phyloP scores from a whole-genome alignment of 2,113 vertebrate genomes.

The Oryzias celebensis region DNA sequence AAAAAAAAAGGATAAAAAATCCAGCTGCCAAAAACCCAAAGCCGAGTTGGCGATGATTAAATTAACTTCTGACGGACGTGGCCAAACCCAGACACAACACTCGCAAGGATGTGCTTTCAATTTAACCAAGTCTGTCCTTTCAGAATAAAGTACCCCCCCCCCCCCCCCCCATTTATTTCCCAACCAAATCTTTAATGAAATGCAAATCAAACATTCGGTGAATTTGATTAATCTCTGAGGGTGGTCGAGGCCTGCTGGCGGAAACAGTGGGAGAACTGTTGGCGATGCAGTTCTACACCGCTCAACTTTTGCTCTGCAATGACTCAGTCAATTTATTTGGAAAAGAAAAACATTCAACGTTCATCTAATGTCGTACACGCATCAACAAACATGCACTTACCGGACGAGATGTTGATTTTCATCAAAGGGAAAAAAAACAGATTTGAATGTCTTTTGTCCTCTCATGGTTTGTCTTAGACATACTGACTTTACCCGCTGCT shows the following conservation, averaged over 20 bases:
- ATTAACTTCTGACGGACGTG: conserved; percentile 15
- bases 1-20: conserved; percentile 3
- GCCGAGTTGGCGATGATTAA: conserved; percentile 18
- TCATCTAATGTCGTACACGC: not conserved
- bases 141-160: conserved; percentile 51
- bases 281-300: conserved; percentile 51
- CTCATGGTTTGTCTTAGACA: conserved; percentile 35
- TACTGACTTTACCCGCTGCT: conserved; percentile 14
- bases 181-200: conserved; percentile 66
- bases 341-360: conserved; percentile 12
- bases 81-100: conserved; percentile 11
- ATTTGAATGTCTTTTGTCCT: conserved; percentile 16
- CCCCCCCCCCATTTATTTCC: conserved; percentile 53
- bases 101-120: conserved; percentile 37
- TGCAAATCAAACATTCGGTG: conserved; percentile 70
- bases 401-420: conserved; percentile 27
- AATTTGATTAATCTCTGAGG: conserved; percentile 72
- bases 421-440: conserved; percentile 15
- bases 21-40: conserved; percentile 15
- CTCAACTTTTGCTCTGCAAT: conserved; percentile 43
- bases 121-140: conserved; percentile 13
- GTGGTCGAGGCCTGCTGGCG: conserved; percentile 61
- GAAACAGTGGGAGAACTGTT: conserved; percentile 59
- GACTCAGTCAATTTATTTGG: conserved; percentile 69
- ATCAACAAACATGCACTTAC: conserved; percentile 19